Conservation (phyloP, 2,797 vertebrate species). For the Acrossocheilus fasciatus region DNA sequence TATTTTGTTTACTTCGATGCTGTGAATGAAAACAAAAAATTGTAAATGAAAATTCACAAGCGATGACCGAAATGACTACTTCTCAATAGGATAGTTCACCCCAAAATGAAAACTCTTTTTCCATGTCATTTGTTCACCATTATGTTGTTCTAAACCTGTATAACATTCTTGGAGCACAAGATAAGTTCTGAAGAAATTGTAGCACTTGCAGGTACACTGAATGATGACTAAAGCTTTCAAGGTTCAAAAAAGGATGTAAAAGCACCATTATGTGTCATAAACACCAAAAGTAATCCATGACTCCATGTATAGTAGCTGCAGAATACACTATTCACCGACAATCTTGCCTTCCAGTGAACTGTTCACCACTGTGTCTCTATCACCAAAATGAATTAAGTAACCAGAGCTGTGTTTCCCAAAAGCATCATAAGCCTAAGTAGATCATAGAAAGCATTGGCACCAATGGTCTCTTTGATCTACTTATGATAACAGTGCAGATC, state of each 20-base stretch:
- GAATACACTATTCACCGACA: neutral
- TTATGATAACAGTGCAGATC: neutral
- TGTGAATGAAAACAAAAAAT: neutral
- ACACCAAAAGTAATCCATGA: neutral
- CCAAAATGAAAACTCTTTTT: neutral
- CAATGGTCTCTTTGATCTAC: neutral
- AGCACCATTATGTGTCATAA: neutral
- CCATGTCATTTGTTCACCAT: neutral
- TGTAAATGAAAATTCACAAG: neutral
- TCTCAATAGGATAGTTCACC: neutral
- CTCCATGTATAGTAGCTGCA: neutral
- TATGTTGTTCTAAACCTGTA: neutral
- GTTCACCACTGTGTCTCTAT: neutral
- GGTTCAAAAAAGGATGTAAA: neutral
- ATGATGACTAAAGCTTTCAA: neutral
- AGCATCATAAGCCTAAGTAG: neutral
- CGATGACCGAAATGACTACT: neutral
- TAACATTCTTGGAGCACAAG: neutral
- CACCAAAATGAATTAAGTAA: neutral
- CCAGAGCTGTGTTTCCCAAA: neutral
- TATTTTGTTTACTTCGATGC: constrained; percentile 3
- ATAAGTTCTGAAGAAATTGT: neutral
- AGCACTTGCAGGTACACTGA: neutral
- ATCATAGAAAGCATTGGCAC: neutral
- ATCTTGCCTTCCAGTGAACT: neutral